phyloP scores from a whole-genome alignment of 2,113 vertebrate species.

The Jacana jacana region DNA sequence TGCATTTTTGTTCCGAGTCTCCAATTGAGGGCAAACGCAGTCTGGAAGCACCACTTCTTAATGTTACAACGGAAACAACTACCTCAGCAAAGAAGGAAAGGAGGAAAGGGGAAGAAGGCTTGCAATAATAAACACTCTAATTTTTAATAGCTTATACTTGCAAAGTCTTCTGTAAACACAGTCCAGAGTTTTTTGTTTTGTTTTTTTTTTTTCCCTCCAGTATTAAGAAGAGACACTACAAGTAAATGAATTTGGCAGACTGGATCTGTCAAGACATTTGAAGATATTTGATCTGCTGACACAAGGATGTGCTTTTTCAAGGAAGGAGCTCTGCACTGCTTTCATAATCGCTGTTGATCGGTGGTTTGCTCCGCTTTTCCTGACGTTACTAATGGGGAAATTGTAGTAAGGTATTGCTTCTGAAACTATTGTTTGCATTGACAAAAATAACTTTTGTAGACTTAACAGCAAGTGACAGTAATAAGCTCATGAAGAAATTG shows the following conservation, averaged over 20 bases:
- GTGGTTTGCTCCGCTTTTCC: slow-evolving; percentile 79
- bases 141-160: slow-evolving; percentile 63
- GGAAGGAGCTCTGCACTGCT: slow-evolving; percentile 72
- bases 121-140: slow-evolving; percentile 71
- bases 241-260: slow-evolving; percentile 84
- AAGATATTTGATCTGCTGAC: slow-evolving; percentile 66
- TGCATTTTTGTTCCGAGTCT: slow-evolving; percentile 84
- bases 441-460: slow-evolving; percentile 36
- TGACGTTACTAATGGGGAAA: slow-evolving; percentile 58
- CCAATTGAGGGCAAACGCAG: slow-evolving; percentile 75
- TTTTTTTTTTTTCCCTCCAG: neutral
- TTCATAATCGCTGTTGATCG: slow-evolving; percentile 87
- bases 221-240: slow-evolving; percentile 70
- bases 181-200: neutral
- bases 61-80: slow-evolving; percentile 85
- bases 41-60: slow-evolving; percentile 86
- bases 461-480: slow-evolving; percentile 21
- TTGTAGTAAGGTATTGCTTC: slow-evolving; percentile 69
- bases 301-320: slow-evolving; percentile 59
- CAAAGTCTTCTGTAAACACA: slow-evolving; percentile 62
- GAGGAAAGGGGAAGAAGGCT: slow-evolving; percentile 75
- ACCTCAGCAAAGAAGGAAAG: slow-evolving; percentile 88
- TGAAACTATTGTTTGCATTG: slow-evolving; percentile 62
- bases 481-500: slow-evolving; percentile 43
- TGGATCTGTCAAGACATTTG: slow-evolving; percentile 84